Percentiles rank a stretch among this genome's conserved stretches.
These are phyloP conservation scores for Tenebrosternarchus preto DNA, from an alignment of 2,113 vertebrate species.

Conservation along the genomic window DNA sequence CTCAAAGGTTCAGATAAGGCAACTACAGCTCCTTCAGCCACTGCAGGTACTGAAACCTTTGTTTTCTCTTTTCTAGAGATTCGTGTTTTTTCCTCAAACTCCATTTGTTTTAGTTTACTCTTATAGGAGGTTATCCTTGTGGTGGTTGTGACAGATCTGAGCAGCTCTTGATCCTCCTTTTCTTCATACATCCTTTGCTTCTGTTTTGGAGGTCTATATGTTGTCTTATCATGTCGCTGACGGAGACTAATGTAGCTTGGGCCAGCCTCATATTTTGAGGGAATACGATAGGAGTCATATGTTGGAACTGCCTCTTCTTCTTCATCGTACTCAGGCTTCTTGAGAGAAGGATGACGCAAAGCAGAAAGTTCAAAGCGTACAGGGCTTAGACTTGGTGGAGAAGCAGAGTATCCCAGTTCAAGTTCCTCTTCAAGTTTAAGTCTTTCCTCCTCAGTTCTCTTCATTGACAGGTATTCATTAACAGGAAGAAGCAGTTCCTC, in stretches of 20 bases:
- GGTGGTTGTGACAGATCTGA: constrained; percentile 81
- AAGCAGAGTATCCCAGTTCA: constrained; percentile 90
- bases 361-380: constrained; percentile 90
- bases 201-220: constrained; percentile 81
- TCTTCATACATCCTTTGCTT: constrained; percentile 88
- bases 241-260: constrained; percentile 86
- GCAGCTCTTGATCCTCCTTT: constrained; percentile 90
- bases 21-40: constrained; percentile 76
- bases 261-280: constrained; percentile 85
- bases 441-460: constrained; percentile 92
- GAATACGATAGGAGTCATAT: constrained; percentile 88
- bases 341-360: constrained; percentile 82
- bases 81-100: constrained; percentile 85
- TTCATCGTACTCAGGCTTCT: constrained; percentile 72
- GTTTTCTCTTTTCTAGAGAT: constrained; percentile 78
- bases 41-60: constrained; percentile 68
- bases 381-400: constrained; percentile 91
- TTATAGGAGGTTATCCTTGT: constrained; percentile 85
- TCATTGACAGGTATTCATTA: constrained; percentile 93
- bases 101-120: constrained; percentile 85
- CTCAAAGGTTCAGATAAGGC: constrained; percentile 74
- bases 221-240: constrained; percentile 84
- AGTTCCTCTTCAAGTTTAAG: constrained; percentile 92
- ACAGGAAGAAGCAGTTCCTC: constrained; percentile 94
- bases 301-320: constrained; percentile 76